Base-by-base conservation (phyloP, 2,888 invertebrate genomes). In the Aleiodes leptofemur region DNA sequence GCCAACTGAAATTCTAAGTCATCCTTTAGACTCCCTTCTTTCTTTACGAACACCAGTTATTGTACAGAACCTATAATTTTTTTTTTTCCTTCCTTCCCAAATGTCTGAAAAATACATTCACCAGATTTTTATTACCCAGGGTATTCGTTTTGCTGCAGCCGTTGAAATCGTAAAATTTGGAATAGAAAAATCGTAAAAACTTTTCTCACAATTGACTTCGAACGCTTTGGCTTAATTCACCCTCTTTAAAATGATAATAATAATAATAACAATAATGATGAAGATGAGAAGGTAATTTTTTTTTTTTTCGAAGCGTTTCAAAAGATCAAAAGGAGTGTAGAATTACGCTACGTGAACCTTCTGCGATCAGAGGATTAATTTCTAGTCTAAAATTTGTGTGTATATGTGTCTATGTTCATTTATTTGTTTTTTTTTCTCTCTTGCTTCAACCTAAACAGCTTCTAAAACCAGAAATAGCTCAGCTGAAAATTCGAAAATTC, bases 181-280 rank as follows among this genome's bases (percentile, higher is more conserved):
- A 43, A 64, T 64, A 43, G 11, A 64, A 64, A 64, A 64, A 48
- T 64, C 64, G 48, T 64, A 64, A 64, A 64, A 64, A 64, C 38
- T 34, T 34, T 61, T 38, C 7, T 48, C 43, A 64, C 64, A 64
- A 64, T 64, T 43, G 64, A 64, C 9, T 23, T 14, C 11, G 23
- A 64, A 43, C 16, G 64, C 43, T 9, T 64, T 48, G 56, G 56
- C 48, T 34, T 31, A 31, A 64, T 43, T 64, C 64, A 64, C 64
- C 34, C 59, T 59, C 34, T 23, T 16, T 9, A 43, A 43, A 43
- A 43, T 34, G 5, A 43, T 43, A 9, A 43, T 9, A 43, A 43
- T 14, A 14, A 43, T 34, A 43, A 43, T 43, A 9, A 43, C 3
- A 43, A 43, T 14, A 14, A 16, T 23, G 23, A 23, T 23, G 23